phyloP scores from a whole-genome alignment of 2,113 vertebrate species.

The Aspiorhynchus laticeps region DNA sequence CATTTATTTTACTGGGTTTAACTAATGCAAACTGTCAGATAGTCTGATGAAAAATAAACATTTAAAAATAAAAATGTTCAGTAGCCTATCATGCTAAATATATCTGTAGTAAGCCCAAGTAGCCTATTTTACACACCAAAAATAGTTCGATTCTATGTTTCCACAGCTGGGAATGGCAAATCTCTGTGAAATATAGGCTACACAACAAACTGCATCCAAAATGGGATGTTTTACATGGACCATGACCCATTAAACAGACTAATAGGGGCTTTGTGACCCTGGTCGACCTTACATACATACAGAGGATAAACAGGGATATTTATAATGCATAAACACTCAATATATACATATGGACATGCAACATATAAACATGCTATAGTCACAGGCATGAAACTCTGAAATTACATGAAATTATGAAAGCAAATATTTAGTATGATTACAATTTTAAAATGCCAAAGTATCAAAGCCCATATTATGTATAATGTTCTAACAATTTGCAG shows the following conservation, averaged over 20 bases:
- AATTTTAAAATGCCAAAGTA: neutral
- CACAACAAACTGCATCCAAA: neutral
- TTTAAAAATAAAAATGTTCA: no score
- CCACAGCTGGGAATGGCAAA: neutral
- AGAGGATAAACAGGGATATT: neutral
- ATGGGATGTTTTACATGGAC: slow-evolving; percentile 27
- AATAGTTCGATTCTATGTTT: neutral
- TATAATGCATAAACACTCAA: slow-evolving; percentile 9
- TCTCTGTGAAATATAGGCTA: neutral
- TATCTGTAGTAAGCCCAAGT: neutral
- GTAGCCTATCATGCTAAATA: neutral
- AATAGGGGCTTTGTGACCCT: slow-evolving; percentile 23
- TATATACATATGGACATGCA: neutral
- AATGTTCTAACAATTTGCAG: neutral
- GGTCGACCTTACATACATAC: slow-evolving; percentile 15
- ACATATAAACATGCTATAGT: no score
- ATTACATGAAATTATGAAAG: neutral
- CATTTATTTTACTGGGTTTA: neutral
- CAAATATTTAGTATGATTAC: neutral
- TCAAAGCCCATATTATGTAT: neutral
- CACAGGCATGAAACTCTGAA: neutral
- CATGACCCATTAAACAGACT: slow-evolving; percentile 36
- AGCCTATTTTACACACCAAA: neutral
- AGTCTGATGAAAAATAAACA: neutral
- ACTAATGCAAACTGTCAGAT: neutral